phyloP scores from a whole-genome alignment of 23 tunicate species.

The Styela clava region DNA sequence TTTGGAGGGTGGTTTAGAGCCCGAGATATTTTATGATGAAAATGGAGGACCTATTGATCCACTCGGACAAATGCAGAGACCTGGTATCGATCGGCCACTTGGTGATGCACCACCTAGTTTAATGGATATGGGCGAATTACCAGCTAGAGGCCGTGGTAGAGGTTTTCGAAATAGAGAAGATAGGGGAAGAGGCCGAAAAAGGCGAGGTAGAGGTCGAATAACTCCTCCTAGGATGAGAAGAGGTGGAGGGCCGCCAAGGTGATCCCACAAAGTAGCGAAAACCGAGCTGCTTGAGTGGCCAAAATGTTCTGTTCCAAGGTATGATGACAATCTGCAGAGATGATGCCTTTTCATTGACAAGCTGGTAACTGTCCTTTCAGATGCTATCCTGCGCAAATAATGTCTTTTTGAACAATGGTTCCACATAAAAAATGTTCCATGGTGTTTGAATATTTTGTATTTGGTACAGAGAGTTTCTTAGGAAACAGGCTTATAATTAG shows the following conservation, averaged over 20 bases:
- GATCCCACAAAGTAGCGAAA: slow-evolving; percentile 1
- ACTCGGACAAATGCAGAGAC: not conserved
- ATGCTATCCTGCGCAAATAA: no score
- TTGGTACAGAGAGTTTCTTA: no score
- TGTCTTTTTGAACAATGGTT: no score
- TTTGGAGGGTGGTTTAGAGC: slow-evolving; percentile 13
- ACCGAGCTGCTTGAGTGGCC: not conserved
- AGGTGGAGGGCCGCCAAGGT: slow-evolving; percentile 21
- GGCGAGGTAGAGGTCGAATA: slow-evolving; percentile 10
- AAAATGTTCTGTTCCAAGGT: not conserved
- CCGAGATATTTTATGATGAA: slow-evolving; percentile 17
- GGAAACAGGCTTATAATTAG: no score
- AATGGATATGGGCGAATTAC: not conserved
- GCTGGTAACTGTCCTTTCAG: no score
- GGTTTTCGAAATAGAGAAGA: not conserved
- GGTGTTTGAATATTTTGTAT: no score
- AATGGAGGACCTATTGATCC: not conserved
- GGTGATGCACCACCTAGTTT: not conserved
- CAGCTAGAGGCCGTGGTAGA: not conserved
- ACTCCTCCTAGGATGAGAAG: slow-evolving; percentile 25
- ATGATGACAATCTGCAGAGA: not conserved
- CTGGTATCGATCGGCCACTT: not conserved
- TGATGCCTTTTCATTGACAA: no score
- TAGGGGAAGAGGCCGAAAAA: not conserved
- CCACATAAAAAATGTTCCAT: no score